Evolutionary conservation across 1,140 invertebrate species (phyloP).

Genomic region (Monomorium pharaonis): DNA sequence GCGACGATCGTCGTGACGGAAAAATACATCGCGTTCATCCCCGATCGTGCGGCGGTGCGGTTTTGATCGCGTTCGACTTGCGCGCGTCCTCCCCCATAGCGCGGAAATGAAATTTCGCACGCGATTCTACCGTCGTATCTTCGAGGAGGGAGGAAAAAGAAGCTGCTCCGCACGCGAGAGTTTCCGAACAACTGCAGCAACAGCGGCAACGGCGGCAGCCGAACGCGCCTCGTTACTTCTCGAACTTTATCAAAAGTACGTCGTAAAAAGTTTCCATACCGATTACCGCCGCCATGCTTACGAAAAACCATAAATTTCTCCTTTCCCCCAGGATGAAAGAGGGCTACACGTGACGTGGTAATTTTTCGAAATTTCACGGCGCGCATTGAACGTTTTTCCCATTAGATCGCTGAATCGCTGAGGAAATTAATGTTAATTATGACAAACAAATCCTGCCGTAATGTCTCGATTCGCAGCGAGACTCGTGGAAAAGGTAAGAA

Average conservation of each 20-base stretch:
- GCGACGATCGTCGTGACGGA: neutral
- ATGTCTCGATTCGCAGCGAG: constrained; percentile 29
- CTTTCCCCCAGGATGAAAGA: neutral
- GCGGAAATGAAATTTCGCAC: constrained; percentile 23
- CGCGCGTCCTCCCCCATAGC: neutral
- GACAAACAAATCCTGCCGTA: constrained; percentile 29
- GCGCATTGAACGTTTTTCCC: neutral
- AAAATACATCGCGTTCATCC: neutral
- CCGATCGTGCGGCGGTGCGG: neutral
- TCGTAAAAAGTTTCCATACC: constrained; percentile 55
- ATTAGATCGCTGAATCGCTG: constrained; percentile 20
- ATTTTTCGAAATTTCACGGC: constrained; percentile 40
- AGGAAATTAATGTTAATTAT: constrained; percentile 49
- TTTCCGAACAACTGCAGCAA: constrained; percentile 14
- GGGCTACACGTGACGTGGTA: neutral
- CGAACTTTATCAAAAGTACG: constrained; percentile 56
- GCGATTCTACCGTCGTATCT: constrained; percentile 15
- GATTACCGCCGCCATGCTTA: constrained; percentile 31
- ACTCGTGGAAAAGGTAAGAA: constrained; percentile 11
- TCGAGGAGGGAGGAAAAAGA: neutral
- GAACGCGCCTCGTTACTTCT: constrained; percentile 61
- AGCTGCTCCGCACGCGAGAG: neutral
- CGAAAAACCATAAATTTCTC: constrained; percentile 41
- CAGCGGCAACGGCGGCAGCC: neutral
- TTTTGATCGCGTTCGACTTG: constrained; percentile 31